These are phyloP conservation scores for Nemopilema nomurai DNA, from an alignment of 30 jellyfish, hydroid and myxozoan species.

Conservation along the genomic window DNA sequence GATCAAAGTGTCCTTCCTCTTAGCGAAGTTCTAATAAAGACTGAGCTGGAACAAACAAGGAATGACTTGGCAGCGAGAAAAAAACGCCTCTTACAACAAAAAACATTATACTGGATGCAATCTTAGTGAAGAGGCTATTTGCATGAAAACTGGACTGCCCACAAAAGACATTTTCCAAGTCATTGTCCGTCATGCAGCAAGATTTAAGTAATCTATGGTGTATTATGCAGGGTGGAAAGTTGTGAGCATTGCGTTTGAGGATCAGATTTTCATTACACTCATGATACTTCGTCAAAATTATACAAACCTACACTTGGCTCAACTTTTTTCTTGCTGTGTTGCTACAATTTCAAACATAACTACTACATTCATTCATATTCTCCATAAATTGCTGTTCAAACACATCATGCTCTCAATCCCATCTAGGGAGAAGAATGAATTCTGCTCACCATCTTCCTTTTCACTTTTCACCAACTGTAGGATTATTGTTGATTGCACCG, in stretches of 20 bases:
- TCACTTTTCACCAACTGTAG: conserved; percentile 28
- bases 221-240: conserved; percentile 36
- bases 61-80: background rate
- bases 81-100: background rate
- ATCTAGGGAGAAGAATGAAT: conserved; percentile 23
- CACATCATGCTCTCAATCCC: conserved; percentile 27
- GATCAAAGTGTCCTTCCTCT: background rate
- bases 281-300: conserved; percentile 41
- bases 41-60: background rate
- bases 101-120: background rate
- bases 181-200: background rate
- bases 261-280: conserved; percentile 17
- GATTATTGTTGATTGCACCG: conserved; percentile 31
- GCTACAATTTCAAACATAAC: conserved; percentile 33
- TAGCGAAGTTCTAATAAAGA: background rate
- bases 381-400: background rate
- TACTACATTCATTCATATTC: conserved; percentile 22
- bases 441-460: conserved; percentile 27
- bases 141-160: conserved; percentile 52
- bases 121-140: conserved; percentile 3
- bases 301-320: conserved; percentile 44
- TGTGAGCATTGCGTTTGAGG: conserved; percentile 5
- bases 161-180: conserved; percentile 16
- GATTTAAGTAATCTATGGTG: background rate
- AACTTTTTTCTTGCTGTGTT: conserved; percentile 33